Evolutionary conservation across 92 coral and sea anemone genomes (phyloP), one percentile per base, ranked within the genome.

Genomic region (Bergia puertoricense): DNA sequence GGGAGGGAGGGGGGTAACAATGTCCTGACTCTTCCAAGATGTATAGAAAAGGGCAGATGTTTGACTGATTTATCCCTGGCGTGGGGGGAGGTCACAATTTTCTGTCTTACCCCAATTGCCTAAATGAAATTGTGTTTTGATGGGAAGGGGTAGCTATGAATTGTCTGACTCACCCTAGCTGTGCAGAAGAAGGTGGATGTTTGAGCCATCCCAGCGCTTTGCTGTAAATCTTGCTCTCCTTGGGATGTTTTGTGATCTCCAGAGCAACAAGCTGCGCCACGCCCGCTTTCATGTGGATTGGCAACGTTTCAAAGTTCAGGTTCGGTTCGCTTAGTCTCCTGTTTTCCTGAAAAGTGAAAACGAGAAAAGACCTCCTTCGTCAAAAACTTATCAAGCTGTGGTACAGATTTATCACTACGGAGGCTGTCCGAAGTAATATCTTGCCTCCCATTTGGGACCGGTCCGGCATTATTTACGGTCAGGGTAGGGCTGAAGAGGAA

Each of bases 261-360:
- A 97, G 89, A 37, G 99, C 98, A 48, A 94, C 96, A 56, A 97
- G 92, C 91, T 97, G 99, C 2, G 98, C 85, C 68, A 97, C 93
- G 39, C 97, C 94, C 13, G 98, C 99, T 77, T 97, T 97, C 82
- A 97, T 93, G 75, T 97, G 97, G 77, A 97, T 94, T 30, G 98
- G 98, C 16, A 97, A 85, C 23, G 98, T 95, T 11, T 94, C 95
- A 67, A 94, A 91, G 69, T 96, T 94, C 13, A 97, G 90, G 90
- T 97, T 96, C 5, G 99, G 99, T 20, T 93, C 96, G 73, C 96
- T 92, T 18, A 95, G 81, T n/a, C 92, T 94, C 6, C 96, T 92
- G 71, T 95, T 95, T 89, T 95, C 98, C 98, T 95, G 73, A 72
- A 65, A 45, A 22, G 11, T 11, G 22, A 80, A 23, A 54, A 1